Conservation (phyloP, 2,113 vertebrate genomes). For the Crotalus viridis region DNA sequence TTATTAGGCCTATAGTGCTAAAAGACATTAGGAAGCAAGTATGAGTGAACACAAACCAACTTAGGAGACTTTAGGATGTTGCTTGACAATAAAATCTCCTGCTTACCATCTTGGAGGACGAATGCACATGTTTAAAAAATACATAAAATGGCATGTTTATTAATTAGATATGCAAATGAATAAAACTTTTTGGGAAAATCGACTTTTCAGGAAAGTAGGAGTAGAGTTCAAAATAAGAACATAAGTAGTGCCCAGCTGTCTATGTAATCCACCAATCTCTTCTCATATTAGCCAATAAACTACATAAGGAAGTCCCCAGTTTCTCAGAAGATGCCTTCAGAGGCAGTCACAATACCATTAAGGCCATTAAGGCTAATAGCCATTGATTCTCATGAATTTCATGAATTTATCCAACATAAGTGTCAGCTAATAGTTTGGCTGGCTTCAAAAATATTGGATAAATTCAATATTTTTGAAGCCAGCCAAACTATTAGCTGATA, state of each 20-base stretch:
- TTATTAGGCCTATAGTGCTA: background rate
- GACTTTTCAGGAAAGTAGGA: background rate
- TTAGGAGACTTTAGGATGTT: background rate
- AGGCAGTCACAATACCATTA: background rate
- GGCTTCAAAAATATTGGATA: too few species aligned
- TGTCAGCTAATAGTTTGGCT: too few species aligned
- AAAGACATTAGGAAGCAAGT: background rate
- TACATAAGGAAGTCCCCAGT: background rate
- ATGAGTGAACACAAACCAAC: background rate
- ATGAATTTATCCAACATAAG: background rate
- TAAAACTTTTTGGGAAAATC: background rate
- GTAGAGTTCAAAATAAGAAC: background rate
- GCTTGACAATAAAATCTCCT: background rate
- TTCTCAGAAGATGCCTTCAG: background rate
- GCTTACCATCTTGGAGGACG: background rate
- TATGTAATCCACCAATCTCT: background rate
- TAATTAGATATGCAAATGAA: background rate
- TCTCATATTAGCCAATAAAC: background rate
- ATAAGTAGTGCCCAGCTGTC: background rate
- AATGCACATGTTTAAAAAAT: background rate
- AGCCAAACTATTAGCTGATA: background rate
- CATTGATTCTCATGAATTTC: background rate
- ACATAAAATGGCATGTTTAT: background rate
- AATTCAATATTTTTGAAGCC: background rate
- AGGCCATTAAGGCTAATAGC: background rate